Evolutionary conservation across 2,888 invertebrate genomes (phyloP).

Genomic region (Nephrotoma flavescens): DNA sequence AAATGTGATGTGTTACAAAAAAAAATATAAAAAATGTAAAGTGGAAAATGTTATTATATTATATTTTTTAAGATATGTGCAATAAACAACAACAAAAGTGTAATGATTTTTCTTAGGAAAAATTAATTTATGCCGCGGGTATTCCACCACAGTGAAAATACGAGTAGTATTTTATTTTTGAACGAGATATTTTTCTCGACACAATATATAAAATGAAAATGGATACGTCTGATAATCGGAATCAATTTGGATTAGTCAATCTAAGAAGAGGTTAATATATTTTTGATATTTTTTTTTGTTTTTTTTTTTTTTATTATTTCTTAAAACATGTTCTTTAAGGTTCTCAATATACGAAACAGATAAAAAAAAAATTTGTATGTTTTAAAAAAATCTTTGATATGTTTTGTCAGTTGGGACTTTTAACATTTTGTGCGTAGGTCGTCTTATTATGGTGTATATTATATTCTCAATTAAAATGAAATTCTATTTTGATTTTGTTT

Average conservation of each 20-base stretch:
- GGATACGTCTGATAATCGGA: not conserved
- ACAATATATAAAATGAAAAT: not conserved
- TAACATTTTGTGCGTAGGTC: not conserved
- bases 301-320: not conserved
- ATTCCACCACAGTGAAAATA: not conserved
- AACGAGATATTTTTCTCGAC: not conserved
- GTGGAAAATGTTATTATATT: not conserved
- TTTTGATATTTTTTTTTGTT: not conserved
- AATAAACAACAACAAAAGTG: not conserved
- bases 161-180: not conserved
- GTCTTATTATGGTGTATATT: not conserved
- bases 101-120: not conserved
- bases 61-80: not conserved
- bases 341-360: not conserved
- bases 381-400: not conserved
- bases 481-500: not conserved
- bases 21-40: not conserved
- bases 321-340: not conserved
- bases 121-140: not conserved
- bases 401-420: not conserved
- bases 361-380: not conserved
- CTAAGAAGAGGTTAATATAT: not conserved
- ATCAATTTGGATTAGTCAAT: not conserved
- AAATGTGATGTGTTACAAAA: not conserved
- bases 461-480: not conserved